Base-by-base conservation (phyloP, 1,140 invertebrate genomes). In the Neodiprion lecontei region DNA sequence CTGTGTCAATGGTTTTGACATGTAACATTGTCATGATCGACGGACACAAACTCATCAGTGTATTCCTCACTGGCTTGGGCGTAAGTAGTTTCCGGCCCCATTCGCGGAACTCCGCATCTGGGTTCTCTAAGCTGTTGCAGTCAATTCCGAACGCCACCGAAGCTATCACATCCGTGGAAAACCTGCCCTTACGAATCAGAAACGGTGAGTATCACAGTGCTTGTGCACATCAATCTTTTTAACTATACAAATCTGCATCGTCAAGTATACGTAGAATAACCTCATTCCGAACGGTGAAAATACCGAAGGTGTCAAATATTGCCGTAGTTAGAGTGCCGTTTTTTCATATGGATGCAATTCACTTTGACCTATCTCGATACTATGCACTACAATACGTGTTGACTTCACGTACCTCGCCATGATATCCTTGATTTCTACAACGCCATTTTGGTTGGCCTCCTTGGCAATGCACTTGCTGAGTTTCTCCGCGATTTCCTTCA, bases 111-210 rank as follows among this genome's bases (percentile, higher is more conserved):
- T 79, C 77, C 14, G 73, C 69, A n/a, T 85, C 77, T 23, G 83
- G 82, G 48, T 92, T 86, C 5, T 85, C 81, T 4, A 91, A 78
- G 40, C 90, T 89, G 70, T 92, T 88, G 17, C 88, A 87, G 1
- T 91, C 83, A 9, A 92, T 81, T 11, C 91, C 92, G 79, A 92
- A 92, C 11, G 88, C 89, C 73, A 89, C 89, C 11, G 86, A 87
- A 11, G 89, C 89, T 47, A 92, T 92, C 1, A 90, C 87, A 78
- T 93, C 92, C 70, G 91, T 90, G 1, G 89, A 89, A 75, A 88
- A 92, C 21, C 87, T 83, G 2, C 85, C 72, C 7, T 76, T 69
- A 67, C 79, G 48, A 17, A 82, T 75, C 14, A 70, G 73, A 40
- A 83, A 69, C 50, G 78, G 74, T 61, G 80, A 78, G n/a, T 73